Percentiles rank a stretch among this genome's conserved stretches.
Evolutionary conservation across 2,888 invertebrate species (phyloP).

Genomic region (Habroteleia sp.): DNA sequence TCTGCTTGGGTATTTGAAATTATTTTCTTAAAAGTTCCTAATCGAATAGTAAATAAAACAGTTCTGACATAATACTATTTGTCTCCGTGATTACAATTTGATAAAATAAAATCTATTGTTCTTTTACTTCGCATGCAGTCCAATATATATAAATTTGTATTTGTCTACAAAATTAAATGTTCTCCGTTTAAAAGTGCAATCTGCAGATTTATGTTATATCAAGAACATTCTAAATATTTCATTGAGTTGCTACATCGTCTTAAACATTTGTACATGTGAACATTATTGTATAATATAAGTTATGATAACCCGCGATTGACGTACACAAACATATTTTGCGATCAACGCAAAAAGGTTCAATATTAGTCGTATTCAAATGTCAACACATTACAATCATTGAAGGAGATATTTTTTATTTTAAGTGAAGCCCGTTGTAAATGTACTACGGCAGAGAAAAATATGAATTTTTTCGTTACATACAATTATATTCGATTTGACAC

Average conservation of each 20-base stretch:
- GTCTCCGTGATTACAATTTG: too few species aligned
- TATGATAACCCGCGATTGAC: not conserved
- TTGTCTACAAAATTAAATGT: too few species aligned
- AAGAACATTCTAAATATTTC: not conserved
- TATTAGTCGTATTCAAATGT: constrained; percentile 5
- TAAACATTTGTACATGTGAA: not conserved
- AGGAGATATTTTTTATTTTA: constrained; percentile 34
- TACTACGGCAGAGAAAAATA: constrained; percentile 59
- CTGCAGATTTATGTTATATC: too few species aligned
- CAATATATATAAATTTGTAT: too few species aligned
- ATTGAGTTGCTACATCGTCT: not conserved
- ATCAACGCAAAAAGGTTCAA: constrained; percentile 8
- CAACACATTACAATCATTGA: constrained; percentile 21
- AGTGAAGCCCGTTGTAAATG: constrained; percentile 53
- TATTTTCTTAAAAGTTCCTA: too few species aligned
- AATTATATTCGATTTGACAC: constrained; percentile 42
- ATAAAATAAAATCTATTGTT: too few species aligned
- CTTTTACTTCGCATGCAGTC: too few species aligned
- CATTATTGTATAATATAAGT: not conserved
- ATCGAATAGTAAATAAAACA: too few species aligned
- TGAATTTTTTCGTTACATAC: constrained; percentile 43
- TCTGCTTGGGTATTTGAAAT: too few species aligned
- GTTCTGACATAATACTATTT: too few species aligned
- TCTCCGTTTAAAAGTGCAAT: too few species aligned
- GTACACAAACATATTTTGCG: constrained; percentile 9